Conservation (phyloP, 2,797 vertebrate genomes). For the Sebastes elongatus region DNA sequence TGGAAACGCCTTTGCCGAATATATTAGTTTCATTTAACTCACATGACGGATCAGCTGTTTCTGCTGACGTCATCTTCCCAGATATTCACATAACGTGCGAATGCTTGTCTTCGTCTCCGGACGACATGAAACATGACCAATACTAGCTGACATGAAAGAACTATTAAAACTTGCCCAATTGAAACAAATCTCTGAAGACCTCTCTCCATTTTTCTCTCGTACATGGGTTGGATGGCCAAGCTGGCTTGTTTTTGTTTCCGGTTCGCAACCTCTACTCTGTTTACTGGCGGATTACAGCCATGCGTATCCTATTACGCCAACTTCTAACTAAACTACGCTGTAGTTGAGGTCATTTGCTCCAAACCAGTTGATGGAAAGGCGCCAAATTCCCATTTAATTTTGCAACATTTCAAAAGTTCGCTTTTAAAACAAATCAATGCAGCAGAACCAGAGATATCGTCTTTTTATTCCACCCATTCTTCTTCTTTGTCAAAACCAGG, state of each 20-base stretch:
- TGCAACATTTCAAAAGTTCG: too few species aligned
- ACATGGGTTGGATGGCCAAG: too few species aligned
- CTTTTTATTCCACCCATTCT: neutral
- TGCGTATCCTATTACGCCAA: neutral
- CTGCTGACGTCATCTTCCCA: neutral
- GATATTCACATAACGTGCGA: neutral
- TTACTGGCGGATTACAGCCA: neutral
- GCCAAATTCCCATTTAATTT: neutral
- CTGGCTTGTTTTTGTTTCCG: neutral
- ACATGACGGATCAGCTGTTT: neutral
- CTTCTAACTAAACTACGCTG: too few species aligned
- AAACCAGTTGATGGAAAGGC: too few species aligned
- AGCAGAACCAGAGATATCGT: neutral
- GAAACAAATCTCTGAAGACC: neutral
- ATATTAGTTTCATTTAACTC: neutral
- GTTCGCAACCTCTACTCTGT: neutral
- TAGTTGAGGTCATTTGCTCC: too few species aligned
- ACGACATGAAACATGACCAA: neutral
- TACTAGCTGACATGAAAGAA: neutral
- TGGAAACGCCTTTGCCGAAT: neutral
- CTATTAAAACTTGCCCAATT: neutral
- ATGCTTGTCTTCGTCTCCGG: neutral
- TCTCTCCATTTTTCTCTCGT: neutral
- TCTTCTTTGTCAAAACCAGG: neutral
- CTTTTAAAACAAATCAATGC: neutral